A percentile compares a stretch with the other conserved stretches of the same genome.
These are phyloP conservation scores for Corythornis madagascariensis DNA, from an alignment of 2,113 vertebrate genomes.

Conservation along the genomic window DNA sequence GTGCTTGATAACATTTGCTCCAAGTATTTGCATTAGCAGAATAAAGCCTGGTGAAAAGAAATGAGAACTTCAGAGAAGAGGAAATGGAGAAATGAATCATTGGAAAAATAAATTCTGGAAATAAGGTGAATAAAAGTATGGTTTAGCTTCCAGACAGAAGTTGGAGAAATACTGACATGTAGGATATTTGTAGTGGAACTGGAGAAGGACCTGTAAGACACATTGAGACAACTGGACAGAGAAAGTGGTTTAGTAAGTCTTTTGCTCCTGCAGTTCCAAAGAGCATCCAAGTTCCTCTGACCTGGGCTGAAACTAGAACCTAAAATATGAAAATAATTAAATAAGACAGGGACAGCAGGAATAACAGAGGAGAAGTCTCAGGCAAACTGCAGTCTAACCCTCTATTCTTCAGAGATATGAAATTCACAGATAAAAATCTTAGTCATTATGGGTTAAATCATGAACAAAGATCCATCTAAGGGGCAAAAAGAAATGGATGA, in stretches of 20 bases:
- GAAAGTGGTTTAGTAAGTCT: not conserved
- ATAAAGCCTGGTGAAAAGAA: not conserved
- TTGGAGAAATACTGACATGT: not conserved
- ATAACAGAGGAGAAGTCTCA: not conserved
- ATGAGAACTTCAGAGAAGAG: not conserved
- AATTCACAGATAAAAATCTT: not conserved
- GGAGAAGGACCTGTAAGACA: not conserved
- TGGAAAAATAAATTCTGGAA: not conserved
- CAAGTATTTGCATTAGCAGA: not conserved
- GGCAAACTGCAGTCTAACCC: not conserved
- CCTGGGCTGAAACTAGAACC: not conserved
- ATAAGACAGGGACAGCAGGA: not conserved
- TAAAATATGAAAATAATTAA: not conserved
- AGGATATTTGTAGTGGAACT: not conserved
- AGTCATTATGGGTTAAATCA: not conserved
- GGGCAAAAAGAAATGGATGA: not conserved
- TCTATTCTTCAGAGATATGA: not conserved
- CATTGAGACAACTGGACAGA: not conserved
- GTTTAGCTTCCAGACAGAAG: not conserved
- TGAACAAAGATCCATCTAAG: not conserved
- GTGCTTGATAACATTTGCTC: not conserved
- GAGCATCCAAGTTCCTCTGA: not conserved
- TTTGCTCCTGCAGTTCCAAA: not conserved
- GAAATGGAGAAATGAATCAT: not conserved
- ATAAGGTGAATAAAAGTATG: not conserved